A percentile compares a stretch with the other conserved stretches of the same genome.
Conservation (phyloP, 2,113 vertebrate species). For the Crotalus helleri region DNA sequence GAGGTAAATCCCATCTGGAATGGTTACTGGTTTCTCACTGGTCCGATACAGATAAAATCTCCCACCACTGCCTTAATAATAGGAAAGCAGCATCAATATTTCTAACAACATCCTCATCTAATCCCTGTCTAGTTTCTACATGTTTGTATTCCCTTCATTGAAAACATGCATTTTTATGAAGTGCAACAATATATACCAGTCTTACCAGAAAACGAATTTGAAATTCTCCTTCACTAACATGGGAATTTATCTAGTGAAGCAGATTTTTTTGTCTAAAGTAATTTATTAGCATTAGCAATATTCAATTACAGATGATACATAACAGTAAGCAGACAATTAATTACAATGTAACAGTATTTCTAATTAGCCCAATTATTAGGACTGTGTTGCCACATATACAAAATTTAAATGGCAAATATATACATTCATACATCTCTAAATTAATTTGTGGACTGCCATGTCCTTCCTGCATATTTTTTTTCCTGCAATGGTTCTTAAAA, state of each 20-base stretch:
- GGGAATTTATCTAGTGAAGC: neutral
- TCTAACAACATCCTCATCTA: neutral
- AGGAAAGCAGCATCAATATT: neutral
- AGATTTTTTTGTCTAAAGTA: conserved; percentile 5
- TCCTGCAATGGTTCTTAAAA: neutral
- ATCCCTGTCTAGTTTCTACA: neutral
- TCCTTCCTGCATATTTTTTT: neutral
- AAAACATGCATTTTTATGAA: conserved; percentile 11
- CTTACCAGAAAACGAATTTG: neutral
- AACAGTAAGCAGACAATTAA: conserved; percentile 28
- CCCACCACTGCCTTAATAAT: neutral
- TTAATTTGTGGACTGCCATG: neutral
- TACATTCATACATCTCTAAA: conserved; percentile 8
- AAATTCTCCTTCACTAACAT: neutral
- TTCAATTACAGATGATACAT: conserved; percentile 15
- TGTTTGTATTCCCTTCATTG: neutral
- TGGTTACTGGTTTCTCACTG: neutral
- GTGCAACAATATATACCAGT: neutral
- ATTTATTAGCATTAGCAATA: conserved; percentile 30
- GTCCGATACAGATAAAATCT: neutral
- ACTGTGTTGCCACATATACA: conserved; percentile 12
- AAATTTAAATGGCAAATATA: neutral
- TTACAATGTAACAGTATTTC: conserved; percentile 6
- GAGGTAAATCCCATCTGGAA: neutral
- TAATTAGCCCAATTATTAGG: conserved; percentile 16